Base-by-base conservation (phyloP, 64 coral and sea anemone species). In the Acropora yongei region DNA sequence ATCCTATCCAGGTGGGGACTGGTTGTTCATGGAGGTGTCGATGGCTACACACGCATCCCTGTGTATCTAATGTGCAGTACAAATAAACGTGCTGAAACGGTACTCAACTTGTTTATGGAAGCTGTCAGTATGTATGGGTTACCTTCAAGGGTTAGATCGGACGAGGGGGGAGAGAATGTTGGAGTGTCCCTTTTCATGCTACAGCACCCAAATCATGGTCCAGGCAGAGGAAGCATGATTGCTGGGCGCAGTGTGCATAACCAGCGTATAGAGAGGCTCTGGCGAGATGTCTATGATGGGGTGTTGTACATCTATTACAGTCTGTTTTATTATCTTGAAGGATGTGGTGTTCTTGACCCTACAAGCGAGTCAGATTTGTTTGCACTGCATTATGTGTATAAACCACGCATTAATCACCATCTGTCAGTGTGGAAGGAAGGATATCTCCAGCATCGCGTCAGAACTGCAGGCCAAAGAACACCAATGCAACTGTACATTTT, bases 401-500 rank as follows among this genome's bases (percentile, higher is more conserved):
- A 88, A 76, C 86, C 86, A 72, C 68, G 68, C 4, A 72, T 72
- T 72, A 72, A 72, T 72, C 68, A 72, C 40, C 20, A 40, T 72
- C 68, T 72, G 68, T 19, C 68, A 72, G 68, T 40, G 68, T 72
- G 68, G 68, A 72, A 72, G 68, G 68, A 88, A 76, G 86, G 86
- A 55, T 88, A 88, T 58, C 48, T 88, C 69, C 72, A 49, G 18
- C 86, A 88, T 88, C 86, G 55, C 50, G 51, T 76, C 14, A 88
- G 86, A 88, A 88, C 86, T 88, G 86, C 86, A 88, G 86, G 86
- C 72, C 86, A 88, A 75, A 88, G 86, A 76, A 78, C 87, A 63
- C 87, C 74, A 42, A 88, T 88, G 74, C 87, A 88, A 78, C 87
- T 88, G 19, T 78, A 88, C 74, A 88, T 88, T 78, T 78, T 88